Conservation (phyloP, 2,113 vertebrate genomes). For the Numenius arquata region DNA sequence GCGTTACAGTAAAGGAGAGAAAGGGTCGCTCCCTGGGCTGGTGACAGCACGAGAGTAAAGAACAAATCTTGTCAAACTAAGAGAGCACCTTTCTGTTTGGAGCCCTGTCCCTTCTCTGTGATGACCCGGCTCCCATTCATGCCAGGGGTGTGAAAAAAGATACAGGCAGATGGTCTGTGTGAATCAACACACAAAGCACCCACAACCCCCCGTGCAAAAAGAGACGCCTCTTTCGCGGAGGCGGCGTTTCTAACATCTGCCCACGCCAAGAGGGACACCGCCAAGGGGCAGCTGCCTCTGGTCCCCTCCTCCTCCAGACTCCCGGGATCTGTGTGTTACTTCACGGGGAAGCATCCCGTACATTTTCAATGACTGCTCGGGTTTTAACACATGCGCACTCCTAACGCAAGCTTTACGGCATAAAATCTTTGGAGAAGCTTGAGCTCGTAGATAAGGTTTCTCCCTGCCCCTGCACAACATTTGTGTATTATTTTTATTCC, state of each 20-base stretch:
- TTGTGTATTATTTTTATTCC: background rate
- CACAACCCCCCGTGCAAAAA: background rate
- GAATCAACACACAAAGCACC: background rate
- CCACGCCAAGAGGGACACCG: rapidly evolving
- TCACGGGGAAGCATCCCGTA: background rate
- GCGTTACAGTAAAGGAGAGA: background rate
- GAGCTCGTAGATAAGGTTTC: background rate
- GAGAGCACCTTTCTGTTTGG: background rate
- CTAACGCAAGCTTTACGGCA: constrained; percentile 25
- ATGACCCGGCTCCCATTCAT: background rate
- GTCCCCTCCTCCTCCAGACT: background rate
- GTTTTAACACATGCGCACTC: background rate
- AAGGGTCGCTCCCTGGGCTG: background rate
- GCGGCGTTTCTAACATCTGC: background rate
- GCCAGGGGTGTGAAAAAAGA: background rate
- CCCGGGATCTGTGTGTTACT: background rate
- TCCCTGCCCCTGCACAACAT: background rate
- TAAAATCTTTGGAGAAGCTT: background rate
- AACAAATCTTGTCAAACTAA: background rate
- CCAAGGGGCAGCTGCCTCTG: background rate
- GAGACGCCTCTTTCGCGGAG: background rate
- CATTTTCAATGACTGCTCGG: background rate
- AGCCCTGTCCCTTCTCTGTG: background rate
- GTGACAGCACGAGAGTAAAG: background rate
- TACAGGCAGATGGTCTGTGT: background rate